Base-by-base conservation (phyloP, 2,797 vertebrate species). In the Pterois miles region DNA sequence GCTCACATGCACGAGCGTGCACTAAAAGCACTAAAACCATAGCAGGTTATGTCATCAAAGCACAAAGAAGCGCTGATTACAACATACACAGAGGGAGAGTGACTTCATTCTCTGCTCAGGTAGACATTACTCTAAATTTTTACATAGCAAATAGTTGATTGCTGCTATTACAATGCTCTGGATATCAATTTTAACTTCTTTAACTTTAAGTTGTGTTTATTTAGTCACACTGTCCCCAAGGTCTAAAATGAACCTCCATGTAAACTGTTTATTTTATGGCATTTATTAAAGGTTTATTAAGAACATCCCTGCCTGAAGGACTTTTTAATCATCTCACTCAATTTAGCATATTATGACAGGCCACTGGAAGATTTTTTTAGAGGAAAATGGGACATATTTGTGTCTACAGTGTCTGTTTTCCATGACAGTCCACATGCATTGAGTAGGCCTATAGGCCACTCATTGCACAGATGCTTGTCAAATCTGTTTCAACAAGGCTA, bases 401-500 rank as follows among this genome's bases (percentile, higher is more conserved):
- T 85, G 71, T 74, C 69, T 73, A 68, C 50, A 23, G 20, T 54
- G 27, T 73, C 12, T 34, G 48, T 56, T 75, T 78, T 34, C 43
- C 54, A 54, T 58, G 57, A 69, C n/a, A 50, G n/a, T 64, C 69
- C 60, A 33, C n/a, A 54, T 34, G 33, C n/a, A 50, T 54, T 76
- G 48, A 38, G 4, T 64, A 38, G 22, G 34, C 36, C 38, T 0
- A 50, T 10, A 6, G 48, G n/a, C 48, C n/a, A 81, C 78, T 88
- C 64, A 40, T 54, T 16, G 16, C 71, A 60, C 23, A 31, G 20
- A 56, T 78, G 54, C 62, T 66, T 85, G 76, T 76, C 80, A 79
- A 22, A 53, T 4, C 69, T n/a, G 48, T 65, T 65, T 65, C 52
- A 81, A 48, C 29, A 65, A 65, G 63, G 38, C 54, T 70, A 27